Conservation (phyloP, 23 tunicate species). For the Styela plicata region DNA sequence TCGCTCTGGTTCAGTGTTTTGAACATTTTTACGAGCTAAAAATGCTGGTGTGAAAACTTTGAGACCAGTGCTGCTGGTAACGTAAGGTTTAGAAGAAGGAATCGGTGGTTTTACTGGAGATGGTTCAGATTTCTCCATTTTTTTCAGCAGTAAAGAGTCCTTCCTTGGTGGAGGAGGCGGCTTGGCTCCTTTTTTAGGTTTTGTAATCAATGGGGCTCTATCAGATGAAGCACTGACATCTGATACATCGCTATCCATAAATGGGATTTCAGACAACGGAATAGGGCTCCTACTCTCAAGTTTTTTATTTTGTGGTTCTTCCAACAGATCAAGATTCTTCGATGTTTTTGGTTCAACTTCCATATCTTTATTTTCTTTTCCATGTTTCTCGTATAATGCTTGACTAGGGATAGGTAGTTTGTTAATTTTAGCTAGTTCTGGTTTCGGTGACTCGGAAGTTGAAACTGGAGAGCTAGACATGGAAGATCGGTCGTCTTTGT, state of each 20-base stretch:
- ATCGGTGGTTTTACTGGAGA: not conserved
- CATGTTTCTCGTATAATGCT: not conserved
- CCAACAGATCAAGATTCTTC: not conserved
- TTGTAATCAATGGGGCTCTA: not conserved
- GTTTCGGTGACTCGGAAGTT: not conserved
- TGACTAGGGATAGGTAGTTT: conserved; percentile 9
- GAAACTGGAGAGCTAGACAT: not conserved
- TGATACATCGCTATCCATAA: conserved; percentile 12
- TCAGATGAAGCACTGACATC: not conserved
- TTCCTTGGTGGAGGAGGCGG: conserved; percentile 24
- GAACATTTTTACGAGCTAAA: not conserved
- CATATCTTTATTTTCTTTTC: not conserved
- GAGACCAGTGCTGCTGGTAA: conserved; percentile 4
- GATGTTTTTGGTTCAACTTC: not conserved
- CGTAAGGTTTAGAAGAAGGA: not conserved
- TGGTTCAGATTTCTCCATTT: not conserved
- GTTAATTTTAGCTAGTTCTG: not conserved
- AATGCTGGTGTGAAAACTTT: conserved; percentile 26
- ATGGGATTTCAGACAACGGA: not conserved
- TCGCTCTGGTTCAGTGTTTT: not conserved
- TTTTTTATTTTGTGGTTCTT: not conserved
- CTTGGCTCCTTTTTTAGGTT: not conserved
- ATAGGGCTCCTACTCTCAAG: not conserved
- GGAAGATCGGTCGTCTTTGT: conserved; percentile 17
- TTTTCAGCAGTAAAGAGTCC: not conserved